A percentile compares a stretch with the other conserved stretches of the same genome.
Conservation (phyloP, 2,797 vertebrate genomes). For the Parotocinclus haroldoi region DNA sequence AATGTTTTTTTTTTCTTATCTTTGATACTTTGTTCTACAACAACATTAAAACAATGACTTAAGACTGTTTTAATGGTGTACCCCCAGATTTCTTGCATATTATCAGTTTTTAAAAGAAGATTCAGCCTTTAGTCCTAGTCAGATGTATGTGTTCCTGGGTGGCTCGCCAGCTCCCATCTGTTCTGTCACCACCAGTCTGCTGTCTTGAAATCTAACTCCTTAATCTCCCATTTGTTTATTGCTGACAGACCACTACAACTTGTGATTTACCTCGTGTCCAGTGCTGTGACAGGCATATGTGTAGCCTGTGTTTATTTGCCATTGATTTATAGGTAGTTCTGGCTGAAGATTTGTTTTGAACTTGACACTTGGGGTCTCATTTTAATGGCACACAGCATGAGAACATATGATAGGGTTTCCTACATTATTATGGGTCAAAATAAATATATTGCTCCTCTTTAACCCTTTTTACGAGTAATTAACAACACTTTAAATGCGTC, state of each 20-base stretch:
- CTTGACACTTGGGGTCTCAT: conserved; percentile 26
- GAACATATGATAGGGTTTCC: conserved; percentile 3
- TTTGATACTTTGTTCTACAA: too few species aligned
- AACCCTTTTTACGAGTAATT: neutral
- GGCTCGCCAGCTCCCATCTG: conserved; percentile 39
- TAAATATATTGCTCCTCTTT: conserved; percentile 14
- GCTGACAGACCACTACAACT: conserved; percentile 53
- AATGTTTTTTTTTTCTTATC: too few species aligned
- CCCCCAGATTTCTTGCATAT: neutral
- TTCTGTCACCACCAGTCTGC: conserved; percentile 53
- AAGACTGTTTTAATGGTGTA: too few species aligned
- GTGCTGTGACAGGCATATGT: conserved; percentile 39
- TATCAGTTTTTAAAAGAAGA: conserved; percentile 22
- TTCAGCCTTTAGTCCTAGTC: conserved; percentile 13
- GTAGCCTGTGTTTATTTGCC: conserved; percentile 40
- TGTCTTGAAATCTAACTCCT: conserved; percentile 44
- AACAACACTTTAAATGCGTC: too few species aligned
- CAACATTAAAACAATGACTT: too few species aligned
- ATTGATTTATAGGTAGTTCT: conserved; percentile 38
- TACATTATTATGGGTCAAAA: conserved; percentile 28
- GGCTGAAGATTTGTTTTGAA: conserved; percentile 46
- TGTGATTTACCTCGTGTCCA: conserved; percentile 51
- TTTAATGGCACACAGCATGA: conserved; percentile 30
- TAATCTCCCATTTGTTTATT: conserved; percentile 49
- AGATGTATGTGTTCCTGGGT: conserved; percentile 36